phyloP scores from a whole-genome alignment of 2,888 invertebrate genomes.

The Apantesis nais region DNA sequence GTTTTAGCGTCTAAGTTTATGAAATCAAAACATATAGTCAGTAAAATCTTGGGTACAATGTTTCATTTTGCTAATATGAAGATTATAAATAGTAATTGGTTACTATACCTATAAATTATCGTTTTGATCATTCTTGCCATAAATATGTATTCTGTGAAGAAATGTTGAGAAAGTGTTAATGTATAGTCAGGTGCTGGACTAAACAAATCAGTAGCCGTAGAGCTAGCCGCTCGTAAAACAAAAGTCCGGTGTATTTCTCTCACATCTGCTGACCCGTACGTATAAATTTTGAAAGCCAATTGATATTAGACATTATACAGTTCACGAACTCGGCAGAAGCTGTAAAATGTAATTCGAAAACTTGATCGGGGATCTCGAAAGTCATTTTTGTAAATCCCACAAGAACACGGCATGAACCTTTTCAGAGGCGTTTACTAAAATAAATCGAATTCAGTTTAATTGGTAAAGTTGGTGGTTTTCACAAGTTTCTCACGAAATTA shows the following conservation, averaged over 20 bases:
- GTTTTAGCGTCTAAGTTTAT: too few species aligned
- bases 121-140: too few species aligned
- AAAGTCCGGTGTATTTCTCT: conserved; percentile 19
- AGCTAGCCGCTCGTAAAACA: conserved; percentile 7
- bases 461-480: conserved; percentile 68
- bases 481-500: conserved; percentile 63
- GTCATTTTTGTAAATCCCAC: conserved; percentile 61
- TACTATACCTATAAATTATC: too few species aligned
- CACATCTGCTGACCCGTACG: conserved; percentile 21
- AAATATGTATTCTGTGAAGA: not conserved
- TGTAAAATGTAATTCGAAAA: conserved; percentile 58
- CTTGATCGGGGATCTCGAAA: conserved; percentile 53
- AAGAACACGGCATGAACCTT: conserved; percentile 51
- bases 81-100: too few species aligned
- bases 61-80: not conserved
- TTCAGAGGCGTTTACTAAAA: conserved; percentile 61
- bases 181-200: not conserved
- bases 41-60: not conserved
- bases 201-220: not conserved
- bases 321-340: conserved; percentile 35
- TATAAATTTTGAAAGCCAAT: conserved; percentile 34
- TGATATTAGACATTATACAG: conserved; percentile 42
- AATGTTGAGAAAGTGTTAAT: not conserved
- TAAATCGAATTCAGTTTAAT: conserved; percentile 73
- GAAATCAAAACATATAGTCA: too few species aligned